Evolutionary conservation across 2,888 invertebrate genomes (phyloP).

Genomic region (Amphipyra tragopoginis): DNA sequence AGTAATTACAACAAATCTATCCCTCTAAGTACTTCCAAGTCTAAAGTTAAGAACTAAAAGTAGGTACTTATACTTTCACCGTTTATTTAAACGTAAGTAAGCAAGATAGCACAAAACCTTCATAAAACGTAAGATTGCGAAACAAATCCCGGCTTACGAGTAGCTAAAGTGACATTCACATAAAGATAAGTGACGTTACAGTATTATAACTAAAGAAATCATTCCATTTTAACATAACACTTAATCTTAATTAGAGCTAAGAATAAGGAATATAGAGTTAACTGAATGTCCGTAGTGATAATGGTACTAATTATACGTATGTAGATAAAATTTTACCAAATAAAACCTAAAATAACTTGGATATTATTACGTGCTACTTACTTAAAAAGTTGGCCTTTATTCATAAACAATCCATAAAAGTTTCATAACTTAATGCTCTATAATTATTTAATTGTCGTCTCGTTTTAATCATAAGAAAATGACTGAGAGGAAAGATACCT

Average conservation of each 20-base stretch:
- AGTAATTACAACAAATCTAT: constrained; percentile 49
- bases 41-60: constrained; percentile 45
- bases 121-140: constrained; percentile 63
- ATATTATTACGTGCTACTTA: constrained; percentile 37
- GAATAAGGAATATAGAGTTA: constrained; percentile 41
- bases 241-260: constrained; percentile 41
- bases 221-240: constrained; percentile 23
- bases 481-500: constrained; percentile 27
- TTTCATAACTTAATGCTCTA: constrained; percentile 2
- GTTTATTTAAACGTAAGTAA: constrained; percentile 45
- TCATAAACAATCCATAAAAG: constrained; percentile 17
- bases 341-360: constrained; percentile 24
- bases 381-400: constrained; percentile 18
- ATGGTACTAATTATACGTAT: constrained; percentile 40
- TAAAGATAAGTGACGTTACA: constrained; percentile 9
- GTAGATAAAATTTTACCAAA: constrained; percentile 15
- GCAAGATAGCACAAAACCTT: constrained; percentile 56
- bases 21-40: constrained; percentile 61
- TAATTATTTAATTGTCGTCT: constrained; percentile 8
- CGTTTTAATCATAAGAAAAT: constrained; percentile 10
- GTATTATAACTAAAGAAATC: constrained; percentile 25
- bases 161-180: constrained; percentile 35
- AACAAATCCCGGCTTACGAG: constrained; percentile 64
- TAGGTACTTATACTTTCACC: constrained; percentile 48
- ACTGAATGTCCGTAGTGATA: constrained; percentile 35